These are phyloP conservation scores for Podarcis lilfordi DNA, from an alignment of 2,797 vertebrate genomes.

Conservation along the genomic window DNA sequence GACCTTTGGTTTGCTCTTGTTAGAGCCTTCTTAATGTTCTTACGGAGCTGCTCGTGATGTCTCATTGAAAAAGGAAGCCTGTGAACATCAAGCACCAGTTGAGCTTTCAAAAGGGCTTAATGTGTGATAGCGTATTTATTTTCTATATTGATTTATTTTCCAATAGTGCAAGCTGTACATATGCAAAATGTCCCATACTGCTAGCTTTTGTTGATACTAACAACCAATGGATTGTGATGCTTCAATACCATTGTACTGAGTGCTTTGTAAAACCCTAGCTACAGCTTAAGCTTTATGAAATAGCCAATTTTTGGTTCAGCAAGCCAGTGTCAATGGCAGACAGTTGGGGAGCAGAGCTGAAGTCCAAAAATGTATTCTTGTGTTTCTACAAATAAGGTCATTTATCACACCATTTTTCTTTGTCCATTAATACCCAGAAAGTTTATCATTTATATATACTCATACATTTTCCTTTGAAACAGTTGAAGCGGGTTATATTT, in stretches of 20 bases:
- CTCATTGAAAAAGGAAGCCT: not conserved
- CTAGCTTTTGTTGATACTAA: not conserved
- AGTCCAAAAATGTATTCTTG: not conserved
- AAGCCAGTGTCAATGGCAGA: not conserved
- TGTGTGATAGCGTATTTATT: not conserved
- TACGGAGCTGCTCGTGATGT: not conserved
- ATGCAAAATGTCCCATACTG: not conserved
- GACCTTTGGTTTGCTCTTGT: not conserved
- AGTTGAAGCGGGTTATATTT: not conserved
- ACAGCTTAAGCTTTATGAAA: not conserved
- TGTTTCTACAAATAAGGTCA: not conserved
- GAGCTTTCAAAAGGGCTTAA: not conserved
- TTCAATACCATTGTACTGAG: not conserved
- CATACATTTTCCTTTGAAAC: constrained; percentile 32
- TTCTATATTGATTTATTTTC: not conserved
- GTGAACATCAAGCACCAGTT: not conserved
- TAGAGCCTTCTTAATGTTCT: no score
- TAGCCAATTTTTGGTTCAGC: not conserved
- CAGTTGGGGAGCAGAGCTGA: not conserved
- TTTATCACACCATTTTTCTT: not conserved
- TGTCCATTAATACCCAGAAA: not conserved
- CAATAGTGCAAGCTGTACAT: not conserved
- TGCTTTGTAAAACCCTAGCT: not conserved
- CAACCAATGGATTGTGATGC: not conserved
- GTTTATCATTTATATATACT: not conserved